Conservation (phyloP, 2,888 invertebrate genomes). For the Melieria crassipennis region DNA sequence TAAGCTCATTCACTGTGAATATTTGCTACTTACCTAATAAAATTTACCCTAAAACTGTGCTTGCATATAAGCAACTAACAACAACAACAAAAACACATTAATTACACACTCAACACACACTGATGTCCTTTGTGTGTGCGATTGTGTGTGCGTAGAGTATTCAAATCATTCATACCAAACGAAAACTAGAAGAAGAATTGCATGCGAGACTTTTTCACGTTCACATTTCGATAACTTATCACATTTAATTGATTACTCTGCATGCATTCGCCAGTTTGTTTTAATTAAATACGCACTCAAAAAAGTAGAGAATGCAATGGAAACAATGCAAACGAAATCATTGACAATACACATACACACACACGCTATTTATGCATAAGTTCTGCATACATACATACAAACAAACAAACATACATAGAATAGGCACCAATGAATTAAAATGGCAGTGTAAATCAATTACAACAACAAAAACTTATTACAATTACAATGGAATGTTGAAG, state of each 20-base stretch:
- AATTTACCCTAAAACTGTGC: background rate
- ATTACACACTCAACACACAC: conserved; percentile 6
- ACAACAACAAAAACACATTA: background rate
- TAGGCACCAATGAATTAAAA: background rate
- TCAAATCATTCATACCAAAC: no score
- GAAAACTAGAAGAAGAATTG: no score
- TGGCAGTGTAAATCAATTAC: conserved; percentile 24
- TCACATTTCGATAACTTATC: no score
- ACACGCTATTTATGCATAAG: background rate
- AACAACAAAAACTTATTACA: conserved; percentile 24
- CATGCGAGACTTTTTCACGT: no score
- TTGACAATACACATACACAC: no score
- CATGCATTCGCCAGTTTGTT: no score
- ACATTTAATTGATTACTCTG: no score
- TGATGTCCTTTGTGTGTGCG: background rate
- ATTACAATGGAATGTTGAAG: background rate
- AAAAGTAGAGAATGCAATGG: no score
- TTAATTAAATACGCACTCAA: no score
- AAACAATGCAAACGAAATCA: no score
- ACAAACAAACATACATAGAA: conserved; percentile 18
- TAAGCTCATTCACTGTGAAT: conserved; percentile 35
- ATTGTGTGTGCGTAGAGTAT: no score
- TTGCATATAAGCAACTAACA: conserved; percentile 1
- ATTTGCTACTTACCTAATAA: conserved; percentile 22
- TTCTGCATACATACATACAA: conserved; percentile 32